phyloP scores from a whole-genome alignment of 2,797 vertebrate species.

The Chiropotes sagulatus region DNA sequence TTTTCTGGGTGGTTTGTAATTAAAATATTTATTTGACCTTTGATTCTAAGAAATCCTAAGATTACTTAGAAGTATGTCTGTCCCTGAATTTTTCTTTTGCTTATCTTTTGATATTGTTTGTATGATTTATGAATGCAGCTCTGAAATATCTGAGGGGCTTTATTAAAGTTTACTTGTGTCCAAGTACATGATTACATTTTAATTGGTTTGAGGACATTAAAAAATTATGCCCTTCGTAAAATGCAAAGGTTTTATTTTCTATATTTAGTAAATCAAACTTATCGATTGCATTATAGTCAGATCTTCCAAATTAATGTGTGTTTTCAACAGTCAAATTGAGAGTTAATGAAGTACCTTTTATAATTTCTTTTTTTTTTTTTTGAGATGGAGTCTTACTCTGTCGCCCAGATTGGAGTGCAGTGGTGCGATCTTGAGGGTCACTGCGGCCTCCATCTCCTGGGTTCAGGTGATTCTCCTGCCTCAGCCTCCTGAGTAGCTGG shows the following conservation, averaged over 20 bases:
- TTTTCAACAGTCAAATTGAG: not conserved
- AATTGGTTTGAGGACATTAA: not conserved
- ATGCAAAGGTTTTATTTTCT: not conserved
- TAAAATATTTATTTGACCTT: not conserved
- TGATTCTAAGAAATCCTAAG: not conserved
- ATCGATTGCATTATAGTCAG: not conserved
- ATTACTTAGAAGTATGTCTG: not conserved
- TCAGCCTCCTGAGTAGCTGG: not conserved
- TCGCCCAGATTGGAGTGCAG: not conserved
- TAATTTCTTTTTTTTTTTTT: not conserved
- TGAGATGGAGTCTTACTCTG: not conserved
- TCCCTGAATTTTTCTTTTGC: not conserved
- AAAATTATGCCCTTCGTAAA: not conserved
- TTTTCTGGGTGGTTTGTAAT: not conserved
- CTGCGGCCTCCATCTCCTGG: not conserved
- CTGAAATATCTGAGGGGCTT: not conserved
- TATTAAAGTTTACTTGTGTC: not conserved
- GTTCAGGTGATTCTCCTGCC: not conserved
- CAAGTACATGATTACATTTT: not conserved
- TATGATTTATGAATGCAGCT: not conserved
- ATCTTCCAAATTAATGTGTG: not conserved
- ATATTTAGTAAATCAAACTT: not conserved
- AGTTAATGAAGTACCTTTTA: not conserved
- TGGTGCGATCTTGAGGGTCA: not conserved
- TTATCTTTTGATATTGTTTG: not conserved